Evolutionary conservation across 2,888 invertebrate species (phyloP).

Genomic region (Mythimna vitellina): DNA sequence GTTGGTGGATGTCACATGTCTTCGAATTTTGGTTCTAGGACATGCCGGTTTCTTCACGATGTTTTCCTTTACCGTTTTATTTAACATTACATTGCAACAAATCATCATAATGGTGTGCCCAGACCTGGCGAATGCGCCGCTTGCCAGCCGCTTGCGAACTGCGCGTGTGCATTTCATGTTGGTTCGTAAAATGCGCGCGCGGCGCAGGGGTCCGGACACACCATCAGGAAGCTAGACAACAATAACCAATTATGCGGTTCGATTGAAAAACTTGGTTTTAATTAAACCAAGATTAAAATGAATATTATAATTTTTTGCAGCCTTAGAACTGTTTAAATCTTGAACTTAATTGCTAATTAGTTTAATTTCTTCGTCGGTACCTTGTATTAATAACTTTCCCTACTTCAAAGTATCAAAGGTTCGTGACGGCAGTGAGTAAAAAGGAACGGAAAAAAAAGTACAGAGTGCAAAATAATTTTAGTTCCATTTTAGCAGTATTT

Average conservation of each 20-base stretch:
- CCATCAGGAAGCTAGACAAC: too few species aligned
- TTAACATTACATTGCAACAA: too few species aligned
- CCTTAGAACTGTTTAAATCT: neutral
- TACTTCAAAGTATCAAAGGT: conserved; percentile 39
- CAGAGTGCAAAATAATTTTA: conserved; percentile 54
- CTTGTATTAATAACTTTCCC: neutral
- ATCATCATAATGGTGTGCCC: too few species aligned
- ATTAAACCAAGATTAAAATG: neutral
- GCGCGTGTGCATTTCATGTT: too few species aligned
- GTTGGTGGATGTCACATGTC: too few species aligned
- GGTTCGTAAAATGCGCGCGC: too few species aligned
- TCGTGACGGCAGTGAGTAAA: conserved; percentile 73
- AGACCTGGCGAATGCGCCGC: too few species aligned
- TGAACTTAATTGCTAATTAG: neutral
- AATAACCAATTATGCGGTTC: neutral
- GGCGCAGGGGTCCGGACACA: too few species aligned
- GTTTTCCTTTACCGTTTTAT: too few species aligned
- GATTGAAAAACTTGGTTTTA: neutral
- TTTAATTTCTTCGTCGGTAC: neutral
- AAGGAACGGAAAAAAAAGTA: conserved; percentile 69
- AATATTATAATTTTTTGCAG: neutral
- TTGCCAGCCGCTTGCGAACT: too few species aligned
- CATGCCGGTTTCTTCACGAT: too few species aligned
- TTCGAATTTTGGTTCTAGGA: too few species aligned
- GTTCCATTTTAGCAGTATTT: conserved; percentile 65